These are phyloP conservation scores for Hemistola chrysoprasaria DNA, from an alignment of 2,888 invertebrate species.

Conservation along the genomic window DNA sequence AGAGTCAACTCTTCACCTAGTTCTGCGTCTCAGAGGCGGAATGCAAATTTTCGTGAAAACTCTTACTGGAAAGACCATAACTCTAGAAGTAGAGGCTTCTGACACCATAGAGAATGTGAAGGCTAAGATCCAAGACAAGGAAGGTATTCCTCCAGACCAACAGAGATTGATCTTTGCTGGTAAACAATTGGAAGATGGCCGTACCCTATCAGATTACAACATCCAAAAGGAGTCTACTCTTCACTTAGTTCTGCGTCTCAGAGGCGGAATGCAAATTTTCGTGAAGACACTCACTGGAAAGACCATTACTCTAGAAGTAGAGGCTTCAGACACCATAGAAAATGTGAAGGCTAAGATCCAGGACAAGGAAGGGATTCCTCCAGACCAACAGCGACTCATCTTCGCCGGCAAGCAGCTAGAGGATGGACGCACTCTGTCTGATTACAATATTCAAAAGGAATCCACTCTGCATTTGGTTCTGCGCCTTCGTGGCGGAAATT, in stretches of 20 bases:
- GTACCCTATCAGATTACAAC: slow-evolving; percentile 49
- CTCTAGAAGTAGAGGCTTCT: slow-evolving; percentile 47
- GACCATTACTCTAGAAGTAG: slow-evolving; percentile 48
- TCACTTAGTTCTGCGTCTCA: slow-evolving; percentile 44
- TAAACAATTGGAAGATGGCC: slow-evolving; percentile 50
- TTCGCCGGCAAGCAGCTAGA: slow-evolving; percentile 53
- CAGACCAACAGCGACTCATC: slow-evolving; percentile 51
- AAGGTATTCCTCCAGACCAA: slow-evolving; percentile 52
- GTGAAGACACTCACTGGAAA: slow-evolving; percentile 52
- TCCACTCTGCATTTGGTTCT: slow-evolving; percentile 55
- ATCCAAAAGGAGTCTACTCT: slow-evolving; percentile 52
- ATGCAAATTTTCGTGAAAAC: slow-evolving; percentile 55
- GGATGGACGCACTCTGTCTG: slow-evolving; percentile 50
- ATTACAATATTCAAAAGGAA: slow-evolving; percentile 50
- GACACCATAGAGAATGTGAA: slow-evolving; percentile 53
- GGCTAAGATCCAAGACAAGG: slow-evolving; percentile 52
- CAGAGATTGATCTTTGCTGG: slow-evolving; percentile 51
- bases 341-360: slow-evolving; percentile 55
- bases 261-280: slow-evolving; percentile 53
- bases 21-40: slow-evolving; percentile 53
- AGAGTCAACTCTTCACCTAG: slow-evolving; percentile 56
- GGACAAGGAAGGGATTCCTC: slow-evolving; percentile 53
- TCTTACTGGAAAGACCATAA: slow-evolving; percentile 49
- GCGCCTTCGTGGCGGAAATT: slow-evolving; percentile 43
- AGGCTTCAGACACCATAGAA: slow-evolving; percentile 48